Conservation (phyloP, 92 coral and sea anemone species). For the Heteractis magnifica region DNA sequence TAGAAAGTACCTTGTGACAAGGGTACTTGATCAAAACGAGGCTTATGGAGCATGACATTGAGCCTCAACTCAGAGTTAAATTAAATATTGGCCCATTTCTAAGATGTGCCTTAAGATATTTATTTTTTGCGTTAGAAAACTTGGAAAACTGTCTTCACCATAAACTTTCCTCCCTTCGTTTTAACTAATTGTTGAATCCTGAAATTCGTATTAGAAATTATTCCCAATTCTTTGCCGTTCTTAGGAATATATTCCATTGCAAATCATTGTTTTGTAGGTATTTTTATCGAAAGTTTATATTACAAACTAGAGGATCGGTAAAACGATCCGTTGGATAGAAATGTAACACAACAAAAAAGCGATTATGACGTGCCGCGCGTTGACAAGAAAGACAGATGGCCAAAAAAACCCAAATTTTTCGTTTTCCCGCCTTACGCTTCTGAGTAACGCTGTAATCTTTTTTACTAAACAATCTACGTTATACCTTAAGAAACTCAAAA, state of each 20-base stretch:
- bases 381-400: conserved; percentile 3
- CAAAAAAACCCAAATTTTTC: background rate
- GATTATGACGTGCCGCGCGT: conserved; percentile 5
- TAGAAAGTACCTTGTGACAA: no score
- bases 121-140: no score
- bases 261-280: background rate
- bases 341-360: background rate
- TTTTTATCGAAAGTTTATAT: background rate
- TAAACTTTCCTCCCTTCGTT: no score
- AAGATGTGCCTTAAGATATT: no score
- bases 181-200: no score
- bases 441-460: background rate
- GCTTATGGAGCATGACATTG: no score
- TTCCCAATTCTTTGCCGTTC: no score
- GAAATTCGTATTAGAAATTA: no score
- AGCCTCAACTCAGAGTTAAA: no score
- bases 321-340: background rate
- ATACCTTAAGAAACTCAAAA: background rate
- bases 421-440: background rate
- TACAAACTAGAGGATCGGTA: background rate
- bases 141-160: no score
- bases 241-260: background rate
- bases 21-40: no score
- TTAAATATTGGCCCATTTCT: no score
- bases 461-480: background rate